Base-by-base conservation (phyloP, 2,113 vertebrate genomes). In the Willisornis vidua region DNA sequence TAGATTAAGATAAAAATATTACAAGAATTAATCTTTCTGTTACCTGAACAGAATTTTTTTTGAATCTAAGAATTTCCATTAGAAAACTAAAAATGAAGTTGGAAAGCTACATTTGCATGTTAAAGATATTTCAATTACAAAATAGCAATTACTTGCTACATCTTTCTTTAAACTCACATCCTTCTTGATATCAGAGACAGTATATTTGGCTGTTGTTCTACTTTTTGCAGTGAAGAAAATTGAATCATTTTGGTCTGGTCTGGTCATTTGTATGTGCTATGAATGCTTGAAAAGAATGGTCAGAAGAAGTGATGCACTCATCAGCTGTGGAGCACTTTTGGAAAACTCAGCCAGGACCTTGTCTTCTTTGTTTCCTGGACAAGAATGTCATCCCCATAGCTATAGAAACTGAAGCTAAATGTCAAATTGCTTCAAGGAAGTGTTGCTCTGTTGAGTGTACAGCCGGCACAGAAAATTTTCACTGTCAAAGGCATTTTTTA, bases 81-180 rank as follows among this genome's bases (percentile, higher is more conserved):
- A 8, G 23, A 52, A 66, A 61, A 43, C 18, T 54, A 15, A 10
- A 72, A 77, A 89, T 17, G 2, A 37, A 51, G 2, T 3, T 63
- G 14, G 16, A 57, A 95, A 55, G 55, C 16, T 59, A 28, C 4
- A 43, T 3, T 31, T 55, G 9, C 35, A 11, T 63, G 5, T 45
- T 43, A 59, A 51, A 39, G 8, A 54, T 68, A 46, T 37, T 73
- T 58, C 20, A 39, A 2, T 41, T 51, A 59, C 3, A 37, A 87
- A 58, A 57, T 8, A 72, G 5, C 28, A 72, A 72, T 37, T 35
- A 10, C 2, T 0, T 6, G 5, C 12, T 45, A 14, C 1, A 2
- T 26, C 7, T 81, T 71, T 46, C 29, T 71, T 62, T 52, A 37
- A 71, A 77, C 8, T 13, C 45, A 46, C 24, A 5, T 65, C 9